Percentiles rank a stretch among this genome's conserved stretches.
Conservation (phyloP, 2,113 vertebrate genomes). For the Opisthocomus hoazin region DNA sequence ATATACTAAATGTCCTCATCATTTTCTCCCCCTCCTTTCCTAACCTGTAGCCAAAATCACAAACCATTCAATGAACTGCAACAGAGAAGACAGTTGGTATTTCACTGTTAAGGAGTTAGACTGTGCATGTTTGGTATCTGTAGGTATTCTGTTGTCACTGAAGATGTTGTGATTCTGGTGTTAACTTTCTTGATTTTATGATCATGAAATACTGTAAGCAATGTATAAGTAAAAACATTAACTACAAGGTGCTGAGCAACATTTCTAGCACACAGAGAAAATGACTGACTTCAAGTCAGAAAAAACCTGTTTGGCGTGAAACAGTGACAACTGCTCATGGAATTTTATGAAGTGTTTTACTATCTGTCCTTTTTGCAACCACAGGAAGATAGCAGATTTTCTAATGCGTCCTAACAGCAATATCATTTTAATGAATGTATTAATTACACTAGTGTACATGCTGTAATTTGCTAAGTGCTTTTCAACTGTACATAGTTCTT, state of each 20-base stretch:
- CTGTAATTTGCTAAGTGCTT: neutral
- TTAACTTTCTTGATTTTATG: neutral
- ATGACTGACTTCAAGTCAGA: neutral
- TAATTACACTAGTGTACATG: neutral
- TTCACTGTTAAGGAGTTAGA: neutral
- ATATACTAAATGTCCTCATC: neutral
- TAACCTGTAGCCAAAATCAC: neutral
- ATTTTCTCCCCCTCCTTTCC: neutral
- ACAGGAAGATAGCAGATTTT: neutral
- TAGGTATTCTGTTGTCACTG: neutral
- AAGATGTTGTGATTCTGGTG: neutral
- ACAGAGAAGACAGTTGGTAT: neutral
- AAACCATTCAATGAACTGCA: neutral
- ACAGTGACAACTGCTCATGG: neutral
- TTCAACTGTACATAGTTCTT: neutral
- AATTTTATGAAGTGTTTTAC: neutral
- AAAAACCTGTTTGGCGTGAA: neutral
- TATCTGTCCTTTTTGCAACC: neutral
- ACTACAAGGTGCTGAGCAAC: neutral
- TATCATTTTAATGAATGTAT: neutral
- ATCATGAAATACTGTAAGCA: neutral
- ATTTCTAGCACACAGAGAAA: neutral
- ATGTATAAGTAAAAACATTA: neutral
- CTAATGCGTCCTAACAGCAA: neutral
- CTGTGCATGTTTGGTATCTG: neutral